Percentiles rank a stretch among this genome's conserved stretches.
phyloP scores from a whole-genome alignment of 2,888 invertebrate species.

The Melinopterus prodromus region DNA sequence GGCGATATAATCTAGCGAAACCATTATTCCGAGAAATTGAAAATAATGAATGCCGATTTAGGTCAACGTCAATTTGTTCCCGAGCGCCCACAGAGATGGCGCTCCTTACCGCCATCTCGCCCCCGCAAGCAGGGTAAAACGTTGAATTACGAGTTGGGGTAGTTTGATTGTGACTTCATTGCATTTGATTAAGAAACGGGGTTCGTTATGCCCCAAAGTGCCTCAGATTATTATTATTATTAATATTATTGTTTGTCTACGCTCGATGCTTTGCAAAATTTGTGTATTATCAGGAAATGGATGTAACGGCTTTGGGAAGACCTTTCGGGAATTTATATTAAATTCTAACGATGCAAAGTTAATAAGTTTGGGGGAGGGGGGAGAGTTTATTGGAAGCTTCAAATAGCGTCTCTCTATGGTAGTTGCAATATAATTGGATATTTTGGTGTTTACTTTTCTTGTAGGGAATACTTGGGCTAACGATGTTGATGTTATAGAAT shows the following conservation, averaged over 20 bases:
- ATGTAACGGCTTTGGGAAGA: not conserved
- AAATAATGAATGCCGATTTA: not conserved
- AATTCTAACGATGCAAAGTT: not conserved
- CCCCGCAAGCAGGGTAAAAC: not conserved
- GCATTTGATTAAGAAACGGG: not conserved
- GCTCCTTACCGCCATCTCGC: not conserved
- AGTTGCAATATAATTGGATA: too few relatives aligned
- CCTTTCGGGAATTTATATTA: not conserved
- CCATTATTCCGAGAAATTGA: not conserved
- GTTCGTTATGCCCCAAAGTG: not conserved
- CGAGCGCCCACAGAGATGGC: not conserved
- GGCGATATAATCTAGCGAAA: conserved; percentile 4
- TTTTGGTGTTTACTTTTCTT: too few relatives aligned
- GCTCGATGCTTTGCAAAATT: not conserved
- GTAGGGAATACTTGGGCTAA: too few relatives aligned
- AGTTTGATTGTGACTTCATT: not conserved
- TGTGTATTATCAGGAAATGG: not conserved
- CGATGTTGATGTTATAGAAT: too few relatives aligned
- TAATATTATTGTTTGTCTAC: not conserved
- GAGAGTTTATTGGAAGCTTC: too few relatives aligned
- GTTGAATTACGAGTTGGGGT: not conserved
- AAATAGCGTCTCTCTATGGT: too few relatives aligned
- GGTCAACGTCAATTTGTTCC: not conserved
- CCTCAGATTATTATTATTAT: not conserved
- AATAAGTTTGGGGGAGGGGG: too few relatives aligned